A percentile compares a stretch with the other conserved stretches of the same genome.
Evolutionary conservation across 2,113 vertebrate genomes (phyloP).

Genomic region (Sorex fumeus): DNA sequence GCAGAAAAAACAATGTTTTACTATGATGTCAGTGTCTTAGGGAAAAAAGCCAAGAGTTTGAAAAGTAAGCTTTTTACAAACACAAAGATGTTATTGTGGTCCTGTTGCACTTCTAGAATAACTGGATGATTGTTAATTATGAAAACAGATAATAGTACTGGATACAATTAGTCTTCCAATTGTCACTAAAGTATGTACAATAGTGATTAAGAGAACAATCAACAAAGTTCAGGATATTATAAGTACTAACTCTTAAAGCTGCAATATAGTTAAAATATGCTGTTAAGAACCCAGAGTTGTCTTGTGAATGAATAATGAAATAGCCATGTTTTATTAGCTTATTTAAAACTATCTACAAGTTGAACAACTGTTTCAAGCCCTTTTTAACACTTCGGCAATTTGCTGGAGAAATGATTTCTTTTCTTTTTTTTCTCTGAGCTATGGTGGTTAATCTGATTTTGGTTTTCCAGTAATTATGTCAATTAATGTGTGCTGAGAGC

Average conservation of each 20-base stretch:
- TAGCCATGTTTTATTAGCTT: slow-evolving; percentile 84
- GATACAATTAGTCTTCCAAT: slow-evolving; percentile 40
- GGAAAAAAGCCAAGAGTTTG: slow-evolving; percentile 63
- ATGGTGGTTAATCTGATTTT: slow-evolving; percentile 84
- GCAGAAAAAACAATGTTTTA: slow-evolving; percentile 56
- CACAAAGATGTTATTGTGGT: slow-evolving; percentile 55
- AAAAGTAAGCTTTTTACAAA: slow-evolving; percentile 69
- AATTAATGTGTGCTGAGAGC: slow-evolving; percentile 79
- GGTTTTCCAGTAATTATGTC: slow-evolving; percentile 83
- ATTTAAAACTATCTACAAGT: slow-evolving; percentile 84
- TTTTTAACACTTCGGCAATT: slow-evolving; percentile 78
- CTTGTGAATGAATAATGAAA: slow-evolving; percentile 85
- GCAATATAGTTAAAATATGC: slow-evolving; percentile 51
- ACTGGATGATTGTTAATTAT: slow-evolving; percentile 73
- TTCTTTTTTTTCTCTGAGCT: slow-evolving; percentile 72
- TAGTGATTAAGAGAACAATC: slow-evolving; percentile 72
- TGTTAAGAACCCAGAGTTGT: slow-evolving; percentile 78
- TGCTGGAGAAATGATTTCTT: slow-evolving; percentile 78
- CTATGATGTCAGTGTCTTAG: slow-evolving; percentile 58
- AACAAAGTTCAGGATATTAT: slow-evolving; percentile 82
- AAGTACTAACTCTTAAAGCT: slow-evolving; percentile 71
- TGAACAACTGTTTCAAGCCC: slow-evolving; percentile 80
- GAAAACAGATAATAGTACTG: slow-evolving; percentile 65
- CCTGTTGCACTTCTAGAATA: slow-evolving; percentile 60
- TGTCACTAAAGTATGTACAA: slow-evolving; percentile 64